phyloP scores from a whole-genome alignment of 2,113 vertebrate genomes.

The Motacilla tschutschensis region DNA sequence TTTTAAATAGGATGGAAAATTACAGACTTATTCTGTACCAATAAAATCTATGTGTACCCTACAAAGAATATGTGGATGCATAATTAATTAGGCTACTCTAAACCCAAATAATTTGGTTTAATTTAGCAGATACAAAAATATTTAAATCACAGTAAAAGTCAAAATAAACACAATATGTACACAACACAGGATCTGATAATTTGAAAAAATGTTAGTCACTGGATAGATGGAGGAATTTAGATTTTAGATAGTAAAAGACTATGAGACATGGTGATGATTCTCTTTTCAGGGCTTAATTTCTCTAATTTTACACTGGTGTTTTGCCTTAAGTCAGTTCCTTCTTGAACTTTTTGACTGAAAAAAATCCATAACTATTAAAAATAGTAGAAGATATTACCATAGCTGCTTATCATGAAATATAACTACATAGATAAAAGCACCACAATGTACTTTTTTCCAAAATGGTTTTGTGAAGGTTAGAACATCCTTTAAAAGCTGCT shows the following conservation, averaged over 20 bases:
- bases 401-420: not conserved
- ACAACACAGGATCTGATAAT: not conserved
- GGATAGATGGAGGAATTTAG: not conserved
- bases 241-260: not conserved
- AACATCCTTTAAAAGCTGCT: not conserved
- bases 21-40: not conserved
- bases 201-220: not conserved
- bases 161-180: slow-evolving; percentile 9
- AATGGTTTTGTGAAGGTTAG: not conserved
- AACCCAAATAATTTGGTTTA: not conserved
- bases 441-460: not conserved
- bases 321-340: not conserved
- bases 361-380: not conserved
- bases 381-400: not conserved
- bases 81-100: not conserved
- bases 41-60: not conserved
- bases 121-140: not conserved
- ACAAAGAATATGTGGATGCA: not conserved
- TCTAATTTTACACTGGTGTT: not conserved
- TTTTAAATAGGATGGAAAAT: slow-evolving; percentile 6
- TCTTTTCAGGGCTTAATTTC: not conserved
- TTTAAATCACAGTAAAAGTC: not conserved
- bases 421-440: not conserved
- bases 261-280: not conserved
- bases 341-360: not conserved